phyloP scores from a whole-genome alignment of 1,140 invertebrate species.

The Drosophila arizonae region DNA sequence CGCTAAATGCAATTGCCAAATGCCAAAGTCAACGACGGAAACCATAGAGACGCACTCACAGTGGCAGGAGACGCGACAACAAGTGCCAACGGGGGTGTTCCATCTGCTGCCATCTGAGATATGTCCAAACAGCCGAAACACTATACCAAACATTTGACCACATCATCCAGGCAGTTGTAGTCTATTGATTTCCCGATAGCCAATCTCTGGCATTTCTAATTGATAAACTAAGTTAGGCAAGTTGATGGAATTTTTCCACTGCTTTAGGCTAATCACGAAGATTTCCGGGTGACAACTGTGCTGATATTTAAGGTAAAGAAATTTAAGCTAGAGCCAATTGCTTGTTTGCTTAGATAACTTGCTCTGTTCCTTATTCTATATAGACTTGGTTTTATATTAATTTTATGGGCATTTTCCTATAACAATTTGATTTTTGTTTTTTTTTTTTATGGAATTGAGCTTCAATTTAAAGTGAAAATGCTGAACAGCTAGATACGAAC shows the following conservation, averaged over 20 bases:
- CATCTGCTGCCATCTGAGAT: background rate
- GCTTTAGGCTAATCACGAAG: no score
- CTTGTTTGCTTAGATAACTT: no score
- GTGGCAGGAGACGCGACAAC: background rate
- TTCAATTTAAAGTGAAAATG: no score
- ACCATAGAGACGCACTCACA: conserved; percentile 17
- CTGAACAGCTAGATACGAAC: no score
- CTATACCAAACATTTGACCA: background rate
- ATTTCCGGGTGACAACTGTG: no score
- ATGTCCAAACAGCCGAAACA: background rate
- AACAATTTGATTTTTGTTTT: no score
- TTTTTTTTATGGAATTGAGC: no score
- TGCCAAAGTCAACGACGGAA: conserved; percentile 68
- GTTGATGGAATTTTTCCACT: no score
- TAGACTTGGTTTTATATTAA: no score
- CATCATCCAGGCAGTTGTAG: background rate
- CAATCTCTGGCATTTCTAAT: conserved; percentile 1
- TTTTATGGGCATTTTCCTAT: no score
- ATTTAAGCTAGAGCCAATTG: no score
- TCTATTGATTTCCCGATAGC: background rate
- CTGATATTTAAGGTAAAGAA: no score
- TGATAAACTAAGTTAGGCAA: background rate
- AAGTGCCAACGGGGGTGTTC: conserved; percentile 18
- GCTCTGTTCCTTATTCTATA: background rate
- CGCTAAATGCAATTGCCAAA: conserved; percentile 82